Conservation (phyloP, 1,140 invertebrate species). For the Limonius californicus region DNA sequence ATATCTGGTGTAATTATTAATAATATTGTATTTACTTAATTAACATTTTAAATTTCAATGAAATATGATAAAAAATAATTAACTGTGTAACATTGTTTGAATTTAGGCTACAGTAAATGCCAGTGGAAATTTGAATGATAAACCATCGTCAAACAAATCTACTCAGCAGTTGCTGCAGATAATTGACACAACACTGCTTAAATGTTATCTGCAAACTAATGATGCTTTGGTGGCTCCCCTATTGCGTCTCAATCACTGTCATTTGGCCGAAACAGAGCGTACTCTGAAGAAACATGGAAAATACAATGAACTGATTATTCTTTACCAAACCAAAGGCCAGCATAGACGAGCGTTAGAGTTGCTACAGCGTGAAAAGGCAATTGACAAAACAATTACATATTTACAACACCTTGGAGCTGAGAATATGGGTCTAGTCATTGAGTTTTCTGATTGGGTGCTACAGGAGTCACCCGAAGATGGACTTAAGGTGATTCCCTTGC, state of each 20-base stretch:
- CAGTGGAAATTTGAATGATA: constrained; percentile 44
- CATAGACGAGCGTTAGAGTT: constrained; percentile 90
- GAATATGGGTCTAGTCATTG: constrained; percentile 87
- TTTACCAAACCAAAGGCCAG: constrained; percentile 91
- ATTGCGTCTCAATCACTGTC: constrained; percentile 90
- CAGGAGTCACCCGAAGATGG: constrained; percentile 84
- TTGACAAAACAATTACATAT: constrained; percentile 84
- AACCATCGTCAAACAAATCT: constrained; percentile 35
- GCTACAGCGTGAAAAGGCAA: constrained; percentile 69
- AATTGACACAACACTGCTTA: constrained; percentile 93
- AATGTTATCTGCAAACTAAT: constrained; percentile 96
- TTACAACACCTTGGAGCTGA: constrained; percentile 83
- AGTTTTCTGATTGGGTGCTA: constrained; percentile 93
- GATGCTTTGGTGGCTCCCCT: constrained; percentile 89
- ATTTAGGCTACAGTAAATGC: constrained; percentile 35
- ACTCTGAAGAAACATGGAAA: constrained; percentile 84
- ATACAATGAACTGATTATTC: constrained; percentile 89
- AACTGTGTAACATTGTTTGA: no score
- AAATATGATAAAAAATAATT: no score
- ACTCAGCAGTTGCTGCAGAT: constrained; percentile 75
- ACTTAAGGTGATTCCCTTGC: constrained; percentile 53
- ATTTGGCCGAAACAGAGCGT: constrained; percentile 89
- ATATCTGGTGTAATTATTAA: constrained; percentile 34
- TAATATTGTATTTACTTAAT: no score
- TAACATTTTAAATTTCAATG: no score